phyloP scores from a whole-genome alignment of 1,140 invertebrate genomes.

The Nylanderia fulva region DNA sequence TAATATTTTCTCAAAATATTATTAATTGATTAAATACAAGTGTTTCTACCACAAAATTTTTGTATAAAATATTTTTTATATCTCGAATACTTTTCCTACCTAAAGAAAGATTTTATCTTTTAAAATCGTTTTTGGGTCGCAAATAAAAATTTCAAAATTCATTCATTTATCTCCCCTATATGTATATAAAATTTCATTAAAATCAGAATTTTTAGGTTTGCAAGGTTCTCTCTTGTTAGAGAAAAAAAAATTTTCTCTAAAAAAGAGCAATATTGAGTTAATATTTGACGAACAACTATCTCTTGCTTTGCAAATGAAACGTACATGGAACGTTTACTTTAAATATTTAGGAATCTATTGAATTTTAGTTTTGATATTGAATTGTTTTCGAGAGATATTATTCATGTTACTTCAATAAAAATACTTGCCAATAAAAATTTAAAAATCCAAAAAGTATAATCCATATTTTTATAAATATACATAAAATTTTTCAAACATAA shows the following conservation, averaged over 20 bases:
- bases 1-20: too few relatives aligned
- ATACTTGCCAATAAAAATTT: not conserved
- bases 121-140: too few relatives aligned
- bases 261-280: conserved; percentile 44
- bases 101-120: too few relatives aligned
- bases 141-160: too few relatives aligned
- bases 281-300: conserved; percentile 33
- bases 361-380: not conserved
- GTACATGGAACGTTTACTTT: not conserved
- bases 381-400: not conserved
- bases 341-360: conserved; percentile 3
- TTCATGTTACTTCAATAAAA: not conserved
- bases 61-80: too few relatives aligned
- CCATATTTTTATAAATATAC: not conserved
- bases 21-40: too few relatives aligned
- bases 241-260: conserved; percentile 36
- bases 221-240: too few relatives aligned
- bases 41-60: too few relatives aligned
- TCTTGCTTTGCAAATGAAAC: not conserved
- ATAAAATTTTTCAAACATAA: not conserved
- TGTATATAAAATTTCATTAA: too few relatives aligned
- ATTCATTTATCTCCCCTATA: too few relatives aligned
- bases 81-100: too few relatives aligned
- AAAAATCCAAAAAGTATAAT: not conserved
- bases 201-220: too few relatives aligned